A percentile compares a stretch with the other conserved stretches of the same genome.
Evolutionary conservation across 2,888 invertebrate genomes (phyloP).

Genomic region (Nymphalis urticae): DNA sequence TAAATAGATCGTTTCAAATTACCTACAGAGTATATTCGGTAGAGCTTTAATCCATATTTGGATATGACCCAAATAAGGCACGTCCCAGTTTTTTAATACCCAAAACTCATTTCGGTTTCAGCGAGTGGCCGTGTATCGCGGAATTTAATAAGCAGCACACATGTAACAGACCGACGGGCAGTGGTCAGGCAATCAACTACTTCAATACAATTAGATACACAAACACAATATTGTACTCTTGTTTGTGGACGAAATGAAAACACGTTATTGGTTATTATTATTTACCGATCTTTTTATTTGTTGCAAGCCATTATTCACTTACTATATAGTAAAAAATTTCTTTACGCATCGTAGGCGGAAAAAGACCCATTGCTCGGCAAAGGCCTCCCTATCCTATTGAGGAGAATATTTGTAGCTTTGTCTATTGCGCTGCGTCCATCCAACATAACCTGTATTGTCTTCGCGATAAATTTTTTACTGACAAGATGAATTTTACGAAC

Average conservation of each 20-base stretch:
- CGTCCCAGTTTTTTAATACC: constrained; percentile 31
- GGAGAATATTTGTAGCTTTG: too few relatives aligned
- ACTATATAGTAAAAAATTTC: too few relatives aligned
- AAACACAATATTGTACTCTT: neutral
- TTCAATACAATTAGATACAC: constrained; percentile 10
- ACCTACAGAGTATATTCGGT: constrained; percentile 4
- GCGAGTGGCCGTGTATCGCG: constrained; percentile 26
- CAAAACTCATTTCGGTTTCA: constrained; percentile 28
- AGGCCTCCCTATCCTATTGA: too few relatives aligned
- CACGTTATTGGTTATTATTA: too few relatives aligned
- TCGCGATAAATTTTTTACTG: too few relatives aligned
- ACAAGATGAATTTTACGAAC: too few relatives aligned
- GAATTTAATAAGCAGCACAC: constrained; percentile 33
- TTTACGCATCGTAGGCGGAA: too few relatives aligned
- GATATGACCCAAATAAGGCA: constrained; percentile 28
- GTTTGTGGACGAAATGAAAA: neutral
- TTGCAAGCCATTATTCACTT: too few relatives aligned
- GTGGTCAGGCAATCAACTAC: constrained; percentile 11
- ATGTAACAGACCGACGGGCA: neutral
- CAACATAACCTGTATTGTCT: too few relatives aligned
- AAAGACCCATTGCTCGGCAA: too few relatives aligned
- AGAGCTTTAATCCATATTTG: constrained; percentile 28
- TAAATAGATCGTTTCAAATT: neutral
- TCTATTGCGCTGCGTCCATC: too few relatives aligned
- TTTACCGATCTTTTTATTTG: too few relatives aligned